These are phyloP conservation scores for Cyprinodon variegatus DNA, from an alignment of 2,113 vertebrate genomes.

Conservation along the genomic window DNA sequence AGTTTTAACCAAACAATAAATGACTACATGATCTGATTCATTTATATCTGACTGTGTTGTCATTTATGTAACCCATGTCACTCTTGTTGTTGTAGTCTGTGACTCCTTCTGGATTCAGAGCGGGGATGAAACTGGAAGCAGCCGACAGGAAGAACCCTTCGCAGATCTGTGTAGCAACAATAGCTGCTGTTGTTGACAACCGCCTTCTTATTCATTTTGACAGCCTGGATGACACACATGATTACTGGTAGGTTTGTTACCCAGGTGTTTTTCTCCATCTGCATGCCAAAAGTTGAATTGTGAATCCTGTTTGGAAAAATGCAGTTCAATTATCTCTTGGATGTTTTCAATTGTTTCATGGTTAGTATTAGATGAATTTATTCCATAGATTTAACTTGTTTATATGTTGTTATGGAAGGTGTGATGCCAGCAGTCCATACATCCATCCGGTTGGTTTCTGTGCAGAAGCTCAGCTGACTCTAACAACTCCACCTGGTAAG, in stretches of 20 bases:
- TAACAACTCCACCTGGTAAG: constrained; percentile 89
- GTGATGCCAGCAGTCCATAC: constrained; percentile 91
- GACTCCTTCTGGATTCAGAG: constrained; percentile 87
- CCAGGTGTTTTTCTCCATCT: not conserved
- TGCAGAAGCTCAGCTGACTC: constrained; percentile 82
- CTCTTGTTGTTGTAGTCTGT: constrained; percentile 77
- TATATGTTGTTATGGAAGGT: constrained; percentile 74
- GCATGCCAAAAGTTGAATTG: too few species aligned
- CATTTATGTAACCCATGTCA: not conserved
- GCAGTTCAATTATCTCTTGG: not conserved
- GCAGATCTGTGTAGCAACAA: constrained; percentile 85
- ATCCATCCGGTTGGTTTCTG: constrained; percentile 91
- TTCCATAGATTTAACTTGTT: not conserved
- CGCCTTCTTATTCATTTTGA: constrained; percentile 90
- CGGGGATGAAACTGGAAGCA: constrained; percentile 93
- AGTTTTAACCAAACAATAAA: constrained; percentile 37
- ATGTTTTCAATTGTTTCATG: not conserved
- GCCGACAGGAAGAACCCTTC: constrained; percentile 89
- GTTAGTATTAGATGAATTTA: not conserved
- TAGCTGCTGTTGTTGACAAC: constrained; percentile 87
- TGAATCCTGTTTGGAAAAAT: not conserved
- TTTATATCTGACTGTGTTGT: not conserved
- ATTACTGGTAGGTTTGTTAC: constrained; percentile 85
- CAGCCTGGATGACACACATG: constrained; percentile 89
- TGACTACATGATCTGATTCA: not conserved